phyloP scores from a whole-genome alignment of 2,113 vertebrate species.

The Stegastes partitus region DNA sequence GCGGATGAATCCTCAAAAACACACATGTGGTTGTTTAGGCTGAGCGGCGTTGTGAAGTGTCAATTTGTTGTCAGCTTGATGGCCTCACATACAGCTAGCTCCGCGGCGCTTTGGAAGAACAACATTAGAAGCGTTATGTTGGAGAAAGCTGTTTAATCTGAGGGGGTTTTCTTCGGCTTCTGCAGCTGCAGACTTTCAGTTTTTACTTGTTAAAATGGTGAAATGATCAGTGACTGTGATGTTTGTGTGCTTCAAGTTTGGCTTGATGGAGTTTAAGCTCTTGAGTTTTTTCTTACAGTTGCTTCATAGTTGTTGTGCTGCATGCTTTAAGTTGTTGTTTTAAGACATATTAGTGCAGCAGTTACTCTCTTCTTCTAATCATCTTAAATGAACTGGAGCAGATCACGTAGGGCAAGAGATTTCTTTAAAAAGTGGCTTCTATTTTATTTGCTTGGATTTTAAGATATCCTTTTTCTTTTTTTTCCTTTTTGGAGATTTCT shows the following conservation, averaged over 20 bases:
- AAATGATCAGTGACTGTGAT: background rate
- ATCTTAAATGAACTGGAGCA: too few species aligned
- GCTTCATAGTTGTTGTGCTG: too few species aligned
- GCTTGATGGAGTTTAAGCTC: background rate
- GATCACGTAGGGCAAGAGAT: too few species aligned
- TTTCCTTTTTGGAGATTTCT: background rate
- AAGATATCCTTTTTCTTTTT: too few species aligned
- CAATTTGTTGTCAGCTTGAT: conserved; percentile 61
- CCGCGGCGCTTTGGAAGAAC: background rate
- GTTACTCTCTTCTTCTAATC: too few species aligned
- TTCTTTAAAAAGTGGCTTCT: too few species aligned
- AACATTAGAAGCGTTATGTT: background rate
- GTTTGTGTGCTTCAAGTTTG: background rate
- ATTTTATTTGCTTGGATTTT: too few species aligned
- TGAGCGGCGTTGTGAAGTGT: conserved; percentile 61
- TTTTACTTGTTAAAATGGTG: background rate
- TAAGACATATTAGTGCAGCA: too few species aligned
- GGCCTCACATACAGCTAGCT: conserved; percentile 37
- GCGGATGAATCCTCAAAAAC: conserved; percentile 69
- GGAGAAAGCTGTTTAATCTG: conserved; percentile 13
- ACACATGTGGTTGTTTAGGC: conserved; percentile 48
- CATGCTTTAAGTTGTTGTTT: too few species aligned
- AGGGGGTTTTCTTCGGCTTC: conserved; percentile 1
- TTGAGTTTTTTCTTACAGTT: background rate
- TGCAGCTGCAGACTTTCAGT: background rate